Evolutionary conservation across 2,888 invertebrate genomes (phyloP).

Genomic region (Polietes domitor): DNA sequence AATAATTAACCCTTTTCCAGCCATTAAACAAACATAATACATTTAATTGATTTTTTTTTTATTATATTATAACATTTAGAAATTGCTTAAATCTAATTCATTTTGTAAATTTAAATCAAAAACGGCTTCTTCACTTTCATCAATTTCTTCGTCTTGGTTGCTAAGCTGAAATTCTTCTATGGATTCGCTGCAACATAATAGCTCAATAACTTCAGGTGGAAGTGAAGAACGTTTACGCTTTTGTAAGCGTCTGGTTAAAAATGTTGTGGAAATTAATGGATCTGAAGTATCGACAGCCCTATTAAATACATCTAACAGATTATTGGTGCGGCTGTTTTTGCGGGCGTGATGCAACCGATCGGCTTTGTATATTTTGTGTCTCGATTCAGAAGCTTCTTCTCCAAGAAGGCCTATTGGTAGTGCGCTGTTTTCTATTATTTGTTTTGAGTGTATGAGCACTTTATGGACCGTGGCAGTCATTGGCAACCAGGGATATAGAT

Average conservation of each 20-base stretch:
- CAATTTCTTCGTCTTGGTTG: no score
- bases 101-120: no score
- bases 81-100: no score
- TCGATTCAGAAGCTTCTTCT: not conserved
- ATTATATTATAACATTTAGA: no score
- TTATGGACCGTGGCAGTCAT: constrained; percentile 30
- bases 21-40: no score
- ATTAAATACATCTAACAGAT: constrained; percentile 8
- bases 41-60: no score
- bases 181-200: no score
- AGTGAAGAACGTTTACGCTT: not conserved
- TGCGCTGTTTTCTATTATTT: not conserved
- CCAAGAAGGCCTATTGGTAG: not conserved
- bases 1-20: no score
- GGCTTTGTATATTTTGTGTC: constrained; percentile 7
- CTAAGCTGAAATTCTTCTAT: no score
- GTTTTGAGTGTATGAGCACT: not conserved
- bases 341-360: constrained; percentile 6
- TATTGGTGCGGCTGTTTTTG: constrained; percentile 19
- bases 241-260: not conserved
- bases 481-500: constrained; percentile 47
- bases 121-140: no score
- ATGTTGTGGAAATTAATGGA: constrained; percentile 11
- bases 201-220: no score
- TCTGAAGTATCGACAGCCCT: constrained; percentile 18